A percentile compares a stretch with the other conserved stretches of the same genome.
Evolutionary conservation across 2,888 invertebrate genomes (phyloP).

Genomic region (Scelioninae gen. 1): DNA sequence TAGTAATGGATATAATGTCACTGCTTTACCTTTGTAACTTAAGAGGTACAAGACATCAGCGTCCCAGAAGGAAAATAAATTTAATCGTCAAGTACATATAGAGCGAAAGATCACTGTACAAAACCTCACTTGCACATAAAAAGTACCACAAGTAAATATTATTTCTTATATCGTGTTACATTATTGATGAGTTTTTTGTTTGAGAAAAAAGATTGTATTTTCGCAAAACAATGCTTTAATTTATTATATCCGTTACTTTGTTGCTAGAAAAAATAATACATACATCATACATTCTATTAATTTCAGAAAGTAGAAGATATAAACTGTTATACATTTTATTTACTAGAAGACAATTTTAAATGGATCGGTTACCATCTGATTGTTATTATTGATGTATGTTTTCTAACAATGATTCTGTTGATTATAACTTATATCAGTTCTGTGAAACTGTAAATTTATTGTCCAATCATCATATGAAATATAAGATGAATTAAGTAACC

Average conservation of each 20-base stretch:
- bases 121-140: neutral
- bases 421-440: too few species aligned
- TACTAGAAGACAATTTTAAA: conserved; percentile 3
- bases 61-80: conserved; percentile 32
- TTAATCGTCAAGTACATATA: conserved; percentile 35
- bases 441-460: too few species aligned
- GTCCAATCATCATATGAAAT: too few species aligned
- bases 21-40: conserved; percentile 18
- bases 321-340: neutral
- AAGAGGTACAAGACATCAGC: conserved; percentile 24
- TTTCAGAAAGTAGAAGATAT: too few species aligned
- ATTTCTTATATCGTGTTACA: neutral
- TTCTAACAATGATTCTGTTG: neutral
- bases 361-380: conserved; percentile 29
- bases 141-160: conserved; percentile 6
- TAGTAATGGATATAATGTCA: conserved; percentile 45
- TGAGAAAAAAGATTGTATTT: neutral
- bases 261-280: too few species aligned
- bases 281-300: too few species aligned
- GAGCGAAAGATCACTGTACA: conserved; percentile 15
- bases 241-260: neutral
- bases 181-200: conserved; percentile 1
- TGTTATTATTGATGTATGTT: neutral
- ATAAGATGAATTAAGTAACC: too few species aligned
- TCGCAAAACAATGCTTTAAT: neutral